Evolutionary conservation across 2,113 vertebrate species (phyloP).

Genomic region (Cisticola juncidis): DNA sequence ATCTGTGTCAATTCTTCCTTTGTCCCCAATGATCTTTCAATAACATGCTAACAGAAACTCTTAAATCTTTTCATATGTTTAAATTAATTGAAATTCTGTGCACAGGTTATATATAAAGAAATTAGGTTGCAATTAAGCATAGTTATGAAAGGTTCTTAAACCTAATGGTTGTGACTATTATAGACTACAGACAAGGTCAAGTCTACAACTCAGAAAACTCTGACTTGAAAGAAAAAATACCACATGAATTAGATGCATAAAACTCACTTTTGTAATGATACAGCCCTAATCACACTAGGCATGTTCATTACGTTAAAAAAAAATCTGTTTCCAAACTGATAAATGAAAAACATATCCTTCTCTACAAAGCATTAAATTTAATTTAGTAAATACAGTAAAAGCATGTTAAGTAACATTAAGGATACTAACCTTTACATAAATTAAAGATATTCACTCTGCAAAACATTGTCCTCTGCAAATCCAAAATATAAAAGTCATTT

Average conservation of each 20-base stretch:
- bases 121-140: constrained; percentile 63
- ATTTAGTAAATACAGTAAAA: neutral
- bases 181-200: constrained; percentile 50
- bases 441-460: neutral
- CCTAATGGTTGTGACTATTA: constrained; percentile 45
- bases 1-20: constrained; percentile 28
- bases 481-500: neutral
- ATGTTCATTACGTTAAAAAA: neutral
- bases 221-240: neutral
- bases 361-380: neutral
- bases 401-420: neutral
- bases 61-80: constrained; percentile 34
- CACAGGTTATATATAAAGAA: constrained; percentile 56
- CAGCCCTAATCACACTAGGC: neutral
- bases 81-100: constrained; percentile 56
- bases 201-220: neutral
- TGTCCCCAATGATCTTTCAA: constrained; percentile 48
- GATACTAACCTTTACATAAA: neutral
- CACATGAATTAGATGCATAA: neutral
- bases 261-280: neutral
- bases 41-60: constrained; percentile 20
- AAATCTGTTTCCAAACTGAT: neutral
- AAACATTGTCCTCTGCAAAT: neutral
- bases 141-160: constrained; percentile 57
- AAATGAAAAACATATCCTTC: neutral